phyloP scores from a whole-genome alignment of 2,113 vertebrate species.

The Pelmatolapia mariae region DNA sequence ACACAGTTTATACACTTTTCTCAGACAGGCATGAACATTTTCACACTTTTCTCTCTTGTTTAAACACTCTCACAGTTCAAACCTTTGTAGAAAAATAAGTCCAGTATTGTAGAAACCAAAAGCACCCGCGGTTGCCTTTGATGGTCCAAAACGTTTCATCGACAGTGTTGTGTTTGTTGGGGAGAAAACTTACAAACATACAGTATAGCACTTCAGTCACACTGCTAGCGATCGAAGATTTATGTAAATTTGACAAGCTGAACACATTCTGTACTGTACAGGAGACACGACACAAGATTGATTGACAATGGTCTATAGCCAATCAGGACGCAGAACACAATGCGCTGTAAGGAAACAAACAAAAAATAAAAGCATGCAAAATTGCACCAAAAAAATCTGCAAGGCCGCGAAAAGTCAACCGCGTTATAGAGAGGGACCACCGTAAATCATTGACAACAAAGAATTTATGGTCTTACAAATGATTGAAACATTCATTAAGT shows the following conservation, averaged over 20 bases:
- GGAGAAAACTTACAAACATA: not conserved
- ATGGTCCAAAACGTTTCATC: rapidly evolving
- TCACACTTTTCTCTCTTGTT: not conserved
- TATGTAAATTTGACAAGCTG: not conserved
- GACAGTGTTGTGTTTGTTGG: not conserved
- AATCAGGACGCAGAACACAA: not conserved
- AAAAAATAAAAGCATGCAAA: not conserved
- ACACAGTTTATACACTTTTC: not conserved
- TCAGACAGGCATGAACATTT: not conserved
- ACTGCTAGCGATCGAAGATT: rapidly evolving
- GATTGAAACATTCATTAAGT: not conserved
- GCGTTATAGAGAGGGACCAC: rapidly evolving
- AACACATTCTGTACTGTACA: not conserved
- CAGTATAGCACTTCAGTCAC: not conserved
- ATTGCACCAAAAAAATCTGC: not conserved
- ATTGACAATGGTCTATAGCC: not conserved
- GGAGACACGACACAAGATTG: rapidly evolving
- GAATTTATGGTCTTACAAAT: not conserved
- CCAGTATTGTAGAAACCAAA: not conserved
- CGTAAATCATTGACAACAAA: not conserved
- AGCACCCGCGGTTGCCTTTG: not conserved
- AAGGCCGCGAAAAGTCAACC: rapidly evolving
- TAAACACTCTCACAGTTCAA: not conserved
- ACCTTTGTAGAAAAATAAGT: not conserved
- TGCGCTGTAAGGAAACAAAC: not conserved